These are phyloP conservation scores for Caenorhabditis remanei DNA, from an alignment of 1,140 invertebrate genomes.

Conservation along the genomic window DNA sequence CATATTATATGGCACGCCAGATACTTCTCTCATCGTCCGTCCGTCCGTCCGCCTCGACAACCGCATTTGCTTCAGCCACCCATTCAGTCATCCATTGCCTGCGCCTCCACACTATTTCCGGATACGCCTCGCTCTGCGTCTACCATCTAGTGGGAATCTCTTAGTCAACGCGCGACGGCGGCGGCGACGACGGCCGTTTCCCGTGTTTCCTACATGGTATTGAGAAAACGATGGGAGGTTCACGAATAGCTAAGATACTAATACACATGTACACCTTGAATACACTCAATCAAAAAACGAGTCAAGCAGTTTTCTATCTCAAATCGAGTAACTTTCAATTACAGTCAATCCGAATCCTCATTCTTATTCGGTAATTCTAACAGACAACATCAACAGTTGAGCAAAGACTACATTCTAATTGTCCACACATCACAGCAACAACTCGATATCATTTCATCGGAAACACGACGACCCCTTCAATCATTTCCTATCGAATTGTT, in stretches of 20 bases:
- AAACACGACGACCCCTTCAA: background rate
- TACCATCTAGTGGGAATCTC: background rate
- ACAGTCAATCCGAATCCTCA: too few species aligned
- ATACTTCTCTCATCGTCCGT: background rate
- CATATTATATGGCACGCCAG: background rate
- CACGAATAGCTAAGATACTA: background rate
- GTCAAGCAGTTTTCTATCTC: too few species aligned
- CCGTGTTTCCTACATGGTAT: conserved; percentile 49
- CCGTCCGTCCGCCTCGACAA: conserved; percentile 11
- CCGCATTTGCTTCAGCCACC: conserved; percentile 49
- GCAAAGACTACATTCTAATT: too few species aligned
- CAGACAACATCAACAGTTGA: too few species aligned
- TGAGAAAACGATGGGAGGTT: conserved; percentile 14
- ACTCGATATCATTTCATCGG: too few species aligned
- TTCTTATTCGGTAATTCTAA: too few species aligned
- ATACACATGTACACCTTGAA: background rate
- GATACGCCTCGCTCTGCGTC: background rate
- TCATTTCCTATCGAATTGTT: background rate
- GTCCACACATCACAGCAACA: too few species aligned
- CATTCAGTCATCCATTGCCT: conserved; percentile 47
- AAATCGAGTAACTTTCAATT: too few species aligned
- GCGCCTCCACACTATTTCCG: conserved; percentile 52
- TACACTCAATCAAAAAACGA: too few species aligned
- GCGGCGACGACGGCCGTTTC: conserved; percentile 24
- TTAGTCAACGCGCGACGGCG: background rate